Evolutionary conservation across 2,888 invertebrate species (phyloP), one percentile per base, ranked within the genome.

Genomic region (Drosophila quinaria): DNA sequence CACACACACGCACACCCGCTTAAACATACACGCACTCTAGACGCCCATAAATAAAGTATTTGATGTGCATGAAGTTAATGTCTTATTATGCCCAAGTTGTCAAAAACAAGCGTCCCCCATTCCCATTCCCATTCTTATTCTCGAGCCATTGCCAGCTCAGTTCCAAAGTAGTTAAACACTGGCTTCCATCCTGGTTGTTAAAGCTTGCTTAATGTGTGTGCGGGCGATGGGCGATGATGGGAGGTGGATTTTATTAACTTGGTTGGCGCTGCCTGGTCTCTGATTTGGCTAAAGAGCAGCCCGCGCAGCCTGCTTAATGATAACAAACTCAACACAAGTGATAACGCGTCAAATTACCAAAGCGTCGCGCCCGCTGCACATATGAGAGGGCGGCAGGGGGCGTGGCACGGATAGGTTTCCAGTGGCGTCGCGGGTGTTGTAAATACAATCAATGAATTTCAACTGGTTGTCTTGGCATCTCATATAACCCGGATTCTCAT

Each of bases 51-150:
- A 89, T 85, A 85, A 85, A 87, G 84, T 85, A 87, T 90, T 87
- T 87, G 87, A 90, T 87, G 87, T 90, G 90, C 81, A 87, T 87
- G 90, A 89, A 90, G 90, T 87, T 88, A 87, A 87, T 87, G 90
- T 87, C 87, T 90, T 87, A 89, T 87, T 90, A 87, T 90, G 81
- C 87, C 87, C 89, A 89, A 89, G 87, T 87, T 87, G 87, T 87
- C 87, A 90, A 87, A 90, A 87, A 89, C 87, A 87, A 87, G 80
- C 89, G 80, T 68, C 68, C 71, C 54, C 65, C 68, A 76, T 41
- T 25, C 68, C 6, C 25, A 25, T 6, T 6, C 25, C 25, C 25
- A 25, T 25, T 25, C 25, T 1, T 4, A 22, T 22, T 22, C 22
- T 4, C 50, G 31, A 41, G 17, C 22, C 51, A 39, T 4, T 19